Evolutionary conservation across 1,140 invertebrate species (phyloP).

Genomic region (Calephelis nemesis): DNA sequence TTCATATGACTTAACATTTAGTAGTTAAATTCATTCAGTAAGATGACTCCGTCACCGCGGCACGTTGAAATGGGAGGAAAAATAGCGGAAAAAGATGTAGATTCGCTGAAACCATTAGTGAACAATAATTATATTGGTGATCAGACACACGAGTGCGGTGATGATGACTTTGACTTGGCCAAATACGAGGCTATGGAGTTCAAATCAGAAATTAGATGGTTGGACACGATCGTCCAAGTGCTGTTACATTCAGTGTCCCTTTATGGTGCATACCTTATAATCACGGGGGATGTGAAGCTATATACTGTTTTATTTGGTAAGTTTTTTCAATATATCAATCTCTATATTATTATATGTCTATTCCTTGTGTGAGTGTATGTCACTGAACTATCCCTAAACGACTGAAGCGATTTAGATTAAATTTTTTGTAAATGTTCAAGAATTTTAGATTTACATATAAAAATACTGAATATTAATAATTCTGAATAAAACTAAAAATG

Average conservation of each 20-base stretch:
- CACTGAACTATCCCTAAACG: no score
- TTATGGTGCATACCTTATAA: conserved; percentile 85
- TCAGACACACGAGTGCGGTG: conserved; percentile 43
- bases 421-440: no score
- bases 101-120: conserved; percentile 30
- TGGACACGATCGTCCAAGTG: conserved; percentile 83
- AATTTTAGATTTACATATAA: no score
- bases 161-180: conserved; percentile 54
- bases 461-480: no score
- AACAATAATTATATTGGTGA: conserved; percentile 41
- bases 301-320: conserved; percentile 86
- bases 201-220: conserved; percentile 83
- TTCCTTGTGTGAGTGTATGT: no score
- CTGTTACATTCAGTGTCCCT: conserved; percentile 84
- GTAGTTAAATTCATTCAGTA: conserved; percentile 36
- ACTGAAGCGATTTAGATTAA: no score
- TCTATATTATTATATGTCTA: no score
- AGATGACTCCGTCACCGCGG: conserved; percentile 59
- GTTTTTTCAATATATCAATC: conserved; percentile 45
- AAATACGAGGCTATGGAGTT: conserved; percentile 78
- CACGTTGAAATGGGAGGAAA: conserved; percentile 41
- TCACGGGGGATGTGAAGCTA: conserved; percentile 82
- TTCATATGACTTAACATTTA: background rate
- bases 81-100: conserved; percentile 35
- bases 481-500: no score